These are phyloP conservation scores for Tenebrosternarchus preto DNA, from an alignment of 2,113 vertebrate species.

Conservation along the genomic window DNA sequence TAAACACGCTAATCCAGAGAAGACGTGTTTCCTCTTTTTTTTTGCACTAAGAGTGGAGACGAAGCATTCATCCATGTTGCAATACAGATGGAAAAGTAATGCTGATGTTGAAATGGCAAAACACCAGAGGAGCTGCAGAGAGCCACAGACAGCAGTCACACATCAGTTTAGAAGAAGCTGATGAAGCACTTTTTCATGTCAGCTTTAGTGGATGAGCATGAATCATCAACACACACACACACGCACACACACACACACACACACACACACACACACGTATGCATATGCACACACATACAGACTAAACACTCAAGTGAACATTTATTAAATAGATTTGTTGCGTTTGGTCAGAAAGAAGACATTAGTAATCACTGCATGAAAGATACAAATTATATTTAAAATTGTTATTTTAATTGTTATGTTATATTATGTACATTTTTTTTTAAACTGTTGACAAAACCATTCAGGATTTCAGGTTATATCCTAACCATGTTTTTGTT, in stretches of 20 bases:
- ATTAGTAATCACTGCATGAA: not conserved
- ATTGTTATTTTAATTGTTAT: too few species aligned
- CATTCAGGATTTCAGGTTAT: too few species aligned
- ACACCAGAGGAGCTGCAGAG: not conserved
- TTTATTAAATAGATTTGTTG: not conserved
- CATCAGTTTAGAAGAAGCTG: not conserved
- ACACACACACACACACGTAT: too few species aligned
- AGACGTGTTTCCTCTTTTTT: slow-evolving; percentile 71
- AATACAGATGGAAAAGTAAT: slow-evolving; percentile 59
- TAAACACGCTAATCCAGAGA: slow-evolving; percentile 40
- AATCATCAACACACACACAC: not conserved
- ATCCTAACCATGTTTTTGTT: not conserved
- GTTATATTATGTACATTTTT: too few species aligned
- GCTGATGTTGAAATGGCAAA: slow-evolving; percentile 61
- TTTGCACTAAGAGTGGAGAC: slow-evolving; percentile 61
- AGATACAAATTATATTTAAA: slow-evolving; percentile 24
- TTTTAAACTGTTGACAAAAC: too few species aligned
- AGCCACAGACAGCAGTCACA: not conserved
- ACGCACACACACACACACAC: too few species aligned
- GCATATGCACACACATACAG: too few species aligned
- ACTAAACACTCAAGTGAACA: too few species aligned
- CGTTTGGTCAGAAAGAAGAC: not conserved
- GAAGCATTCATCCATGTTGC: slow-evolving; percentile 63
- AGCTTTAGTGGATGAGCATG: not conserved
- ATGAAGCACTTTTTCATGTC: not conserved